These are phyloP conservation scores for Anticlea derivata DNA, from an alignment of 2,888 invertebrate species.

Conservation along the genomic window DNA sequence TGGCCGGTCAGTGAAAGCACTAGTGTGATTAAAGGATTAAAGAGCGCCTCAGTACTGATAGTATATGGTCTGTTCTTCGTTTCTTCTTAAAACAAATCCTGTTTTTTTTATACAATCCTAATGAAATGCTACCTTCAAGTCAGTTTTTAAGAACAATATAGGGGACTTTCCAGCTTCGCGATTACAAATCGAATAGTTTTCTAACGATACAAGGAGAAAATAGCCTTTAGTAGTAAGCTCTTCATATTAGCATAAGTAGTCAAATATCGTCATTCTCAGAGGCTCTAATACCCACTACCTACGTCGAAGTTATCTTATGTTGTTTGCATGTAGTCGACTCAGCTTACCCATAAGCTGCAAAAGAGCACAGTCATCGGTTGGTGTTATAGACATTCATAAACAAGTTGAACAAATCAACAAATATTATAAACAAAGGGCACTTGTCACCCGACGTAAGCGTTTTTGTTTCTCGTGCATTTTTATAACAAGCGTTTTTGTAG, in stretches of 20 bases:
- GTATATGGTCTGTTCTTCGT: too few relatives aligned
- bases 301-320: conserved; percentile 34
- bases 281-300: conserved; percentile 19
- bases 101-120: too few relatives aligned
- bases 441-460: conserved; percentile 80
- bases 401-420: conserved; percentile 77
- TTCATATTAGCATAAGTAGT: conserved; percentile 20
- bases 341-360: conserved; percentile 44
- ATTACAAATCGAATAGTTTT: background rate
- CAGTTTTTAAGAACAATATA: too few relatives aligned
- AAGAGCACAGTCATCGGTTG: conserved; percentile 64
- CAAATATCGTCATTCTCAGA: conserved; percentile 14
- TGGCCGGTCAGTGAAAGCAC: too few relatives aligned
- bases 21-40: too few relatives aligned
- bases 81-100: too few relatives aligned
- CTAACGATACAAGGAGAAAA: background rate
- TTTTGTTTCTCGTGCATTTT: conserved; percentile 79
- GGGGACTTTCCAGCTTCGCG: too few relatives aligned
- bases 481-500: conserved; percentile 78
- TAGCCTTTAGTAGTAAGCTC: background rate
- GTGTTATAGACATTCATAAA: conserved; percentile 72
- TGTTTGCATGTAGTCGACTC: conserved; percentile 38
- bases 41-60: too few relatives aligned
- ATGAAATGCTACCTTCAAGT: too few relatives aligned
- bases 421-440: conserved; percentile 80